These are phyloP conservation scores for Globodera rostochiensis DNA, from an alignment of 1,140 invertebrate species.

Conservation along the genomic window DNA sequence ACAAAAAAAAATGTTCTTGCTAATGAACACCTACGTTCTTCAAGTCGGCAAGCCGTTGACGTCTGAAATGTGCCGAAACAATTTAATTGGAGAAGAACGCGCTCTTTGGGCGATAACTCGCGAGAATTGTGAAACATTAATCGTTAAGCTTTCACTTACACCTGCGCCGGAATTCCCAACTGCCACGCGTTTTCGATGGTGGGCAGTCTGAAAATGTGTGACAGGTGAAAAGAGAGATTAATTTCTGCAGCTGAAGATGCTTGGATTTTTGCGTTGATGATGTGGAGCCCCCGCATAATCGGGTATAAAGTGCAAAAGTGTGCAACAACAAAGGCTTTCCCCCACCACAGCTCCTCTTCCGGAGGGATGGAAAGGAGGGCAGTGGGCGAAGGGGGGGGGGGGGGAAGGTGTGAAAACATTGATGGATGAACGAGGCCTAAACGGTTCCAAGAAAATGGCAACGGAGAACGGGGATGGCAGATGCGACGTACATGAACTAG, in stretches of 20 bases:
- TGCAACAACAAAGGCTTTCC: too few species aligned
- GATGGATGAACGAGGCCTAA: not conserved
- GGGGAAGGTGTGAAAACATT: not conserved
- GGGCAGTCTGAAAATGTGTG: constrained; percentile 37
- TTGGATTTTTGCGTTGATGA: too few species aligned
- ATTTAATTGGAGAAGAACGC: not conserved
- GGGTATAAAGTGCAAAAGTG: too few species aligned
- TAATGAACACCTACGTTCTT: constrained; percentile 12
- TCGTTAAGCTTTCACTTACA: constrained; percentile 4
- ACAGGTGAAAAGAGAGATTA: not conserved
- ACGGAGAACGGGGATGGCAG: not conserved
- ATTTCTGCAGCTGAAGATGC: too few species aligned
- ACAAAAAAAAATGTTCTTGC: not conserved
- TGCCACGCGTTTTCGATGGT: constrained; percentile 38
- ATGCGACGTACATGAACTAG: not conserved
- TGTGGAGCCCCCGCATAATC: too few species aligned
- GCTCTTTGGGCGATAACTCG: not conserved
- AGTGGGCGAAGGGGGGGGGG: not conserved
- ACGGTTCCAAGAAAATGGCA: not conserved
- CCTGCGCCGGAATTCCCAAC: constrained; percentile 41
- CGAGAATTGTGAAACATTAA: not conserved
- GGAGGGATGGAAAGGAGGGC: not conserved
- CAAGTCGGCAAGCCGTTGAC: constrained; percentile 5
- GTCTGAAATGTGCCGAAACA: constrained; percentile 9
- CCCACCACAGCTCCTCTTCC: too few species aligned